phyloP scores from a whole-genome alignment of 2,888 invertebrate genomes.

The Coenonympha glycerion region DNA sequence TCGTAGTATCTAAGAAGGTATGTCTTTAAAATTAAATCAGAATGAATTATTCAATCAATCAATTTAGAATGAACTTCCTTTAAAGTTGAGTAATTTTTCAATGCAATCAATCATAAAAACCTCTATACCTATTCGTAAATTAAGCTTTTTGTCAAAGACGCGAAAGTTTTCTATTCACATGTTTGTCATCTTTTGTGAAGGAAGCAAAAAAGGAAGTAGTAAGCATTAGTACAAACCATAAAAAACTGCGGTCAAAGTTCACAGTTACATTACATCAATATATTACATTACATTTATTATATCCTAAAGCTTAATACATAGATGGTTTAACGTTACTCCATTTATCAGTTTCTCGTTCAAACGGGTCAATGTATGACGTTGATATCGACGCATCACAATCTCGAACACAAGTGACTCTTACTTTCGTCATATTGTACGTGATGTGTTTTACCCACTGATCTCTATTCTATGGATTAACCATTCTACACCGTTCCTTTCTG shows the following conservation, averaged over 20 bases:
- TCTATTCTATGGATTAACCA: too few species aligned
- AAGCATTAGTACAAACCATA: background rate
- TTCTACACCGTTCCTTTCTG: too few species aligned
- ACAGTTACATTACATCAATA: background rate
- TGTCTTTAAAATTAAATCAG: too few species aligned
- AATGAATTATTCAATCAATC: too few species aligned
- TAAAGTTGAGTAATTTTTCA: too few species aligned
- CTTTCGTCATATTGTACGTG: background rate
- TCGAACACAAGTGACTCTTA: background rate
- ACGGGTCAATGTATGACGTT: background rate
- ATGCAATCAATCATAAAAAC: background rate
- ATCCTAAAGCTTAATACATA: background rate
- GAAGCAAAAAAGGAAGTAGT: background rate
- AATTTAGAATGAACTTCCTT: too few species aligned
- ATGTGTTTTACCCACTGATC: background rate
- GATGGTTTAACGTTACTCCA: background rate
- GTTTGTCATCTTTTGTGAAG: background rate
- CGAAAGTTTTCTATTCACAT: background rate
- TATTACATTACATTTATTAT: background rate
- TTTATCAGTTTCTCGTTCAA: background rate
- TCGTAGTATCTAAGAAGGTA: too few species aligned
- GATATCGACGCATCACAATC: background rate
- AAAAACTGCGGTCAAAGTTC: conserved; percentile 3
- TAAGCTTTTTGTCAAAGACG: background rate
- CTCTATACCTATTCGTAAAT: background rate